These are phyloP conservation scores for Thymelicus acteon DNA, from an alignment of 2,888 invertebrate genomes.

Conservation along the genomic window DNA sequence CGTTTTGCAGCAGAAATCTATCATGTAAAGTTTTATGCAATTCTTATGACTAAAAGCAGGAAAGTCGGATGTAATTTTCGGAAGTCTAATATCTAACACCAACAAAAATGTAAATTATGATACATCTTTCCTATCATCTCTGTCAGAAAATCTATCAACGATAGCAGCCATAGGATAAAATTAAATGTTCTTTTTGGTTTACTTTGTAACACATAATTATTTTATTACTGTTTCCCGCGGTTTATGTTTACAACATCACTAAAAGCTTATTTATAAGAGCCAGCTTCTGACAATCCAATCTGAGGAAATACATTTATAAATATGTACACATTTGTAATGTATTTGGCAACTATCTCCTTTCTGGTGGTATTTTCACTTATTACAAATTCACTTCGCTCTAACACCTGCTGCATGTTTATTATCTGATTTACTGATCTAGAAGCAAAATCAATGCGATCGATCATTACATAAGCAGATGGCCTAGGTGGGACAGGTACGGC, in stretches of 20 bases:
- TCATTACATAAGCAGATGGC: constrained; percentile 13
- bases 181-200: background rate
- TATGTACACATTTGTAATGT: background rate
- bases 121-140: no score
- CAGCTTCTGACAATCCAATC: background rate
- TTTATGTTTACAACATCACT: background rate
- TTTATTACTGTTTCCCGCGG: no score
- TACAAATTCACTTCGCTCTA: constrained; percentile 8
- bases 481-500: no score
- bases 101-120: no score
- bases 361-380: constrained; percentile 17
- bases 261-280: background rate
- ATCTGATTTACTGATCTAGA: background rate
- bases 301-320: constrained; percentile 18
- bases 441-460: constrained; percentile 12
- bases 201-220: no score
- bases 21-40: no score
- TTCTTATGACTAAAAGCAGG: no score
- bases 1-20: no score
- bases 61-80: no score
- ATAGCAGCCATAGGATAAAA: no score
- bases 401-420: constrained; percentile 26
- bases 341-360: constrained; percentile 28
- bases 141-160: no score
- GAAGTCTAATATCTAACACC: no score